A percentile compares a stretch with the other conserved stretches of the same genome.
These are phyloP conservation scores for Austrolebias charrua DNA, from an alignment of 2,797 vertebrate species.

Conservation along the genomic window DNA sequence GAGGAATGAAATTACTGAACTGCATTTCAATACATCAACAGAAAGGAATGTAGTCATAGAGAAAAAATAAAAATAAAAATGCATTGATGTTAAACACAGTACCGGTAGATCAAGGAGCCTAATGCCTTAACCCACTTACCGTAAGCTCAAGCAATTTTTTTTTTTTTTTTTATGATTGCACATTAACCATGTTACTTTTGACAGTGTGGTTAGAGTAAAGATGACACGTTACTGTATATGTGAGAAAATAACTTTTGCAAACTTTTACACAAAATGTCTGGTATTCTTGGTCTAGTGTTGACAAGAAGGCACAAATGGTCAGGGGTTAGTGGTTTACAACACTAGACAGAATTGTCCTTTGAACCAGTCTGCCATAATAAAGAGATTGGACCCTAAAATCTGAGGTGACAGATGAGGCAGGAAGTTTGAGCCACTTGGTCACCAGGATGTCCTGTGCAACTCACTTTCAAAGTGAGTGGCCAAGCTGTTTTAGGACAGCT, in stretches of 20 bases:
- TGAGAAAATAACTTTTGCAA: slow-evolving; percentile 24
- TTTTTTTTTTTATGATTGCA: slow-evolving; percentile 66
- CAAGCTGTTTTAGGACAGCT: slow-evolving; percentile 51
- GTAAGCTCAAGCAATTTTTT: slow-evolving; percentile 48
- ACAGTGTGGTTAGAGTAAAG: slow-evolving; percentile 27
- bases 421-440: slow-evolving; percentile 67
- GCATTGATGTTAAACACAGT: slow-evolving; percentile 58
- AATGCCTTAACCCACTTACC: slow-evolving; percentile 58
- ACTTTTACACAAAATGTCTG: slow-evolving; percentile 28
- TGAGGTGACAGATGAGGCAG: slow-evolving; percentile 65
- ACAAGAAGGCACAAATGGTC: slow-evolving; percentile 66
- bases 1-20: slow-evolving; percentile 59
- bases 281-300: slow-evolving; percentile 31
- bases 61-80: slow-evolving; percentile 51
- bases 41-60: slow-evolving; percentile 67
- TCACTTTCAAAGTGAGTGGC: slow-evolving; percentile 57
- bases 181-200: slow-evolving; percentile 47
- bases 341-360: slow-evolving; percentile 46
- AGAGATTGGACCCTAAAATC: slow-evolving; percentile 56
- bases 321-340: slow-evolving; percentile 60
- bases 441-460: slow-evolving; percentile 68
- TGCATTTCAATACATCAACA: slow-evolving; percentile 65
- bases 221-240: slow-evolving; percentile 1
- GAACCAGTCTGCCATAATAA: slow-evolving; percentile 42
- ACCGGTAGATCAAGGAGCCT: slow-evolving; percentile 56